Conservation (phyloP, 2,888 invertebrate species). For the Panzeria rudis region DNA sequence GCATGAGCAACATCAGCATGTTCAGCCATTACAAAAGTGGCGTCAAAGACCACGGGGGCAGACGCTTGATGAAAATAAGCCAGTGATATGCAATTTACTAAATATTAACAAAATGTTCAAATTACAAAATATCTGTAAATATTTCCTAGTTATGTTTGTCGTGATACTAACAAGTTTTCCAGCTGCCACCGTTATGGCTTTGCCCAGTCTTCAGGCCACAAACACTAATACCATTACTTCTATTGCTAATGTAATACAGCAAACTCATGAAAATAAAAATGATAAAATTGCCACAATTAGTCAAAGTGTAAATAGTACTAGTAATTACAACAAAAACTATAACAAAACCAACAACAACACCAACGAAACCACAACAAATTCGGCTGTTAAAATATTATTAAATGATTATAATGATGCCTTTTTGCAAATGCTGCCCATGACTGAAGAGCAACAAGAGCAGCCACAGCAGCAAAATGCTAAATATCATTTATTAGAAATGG, state of each 20-base stretch:
- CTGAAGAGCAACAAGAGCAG: constrained; percentile 51
- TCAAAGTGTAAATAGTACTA: constrained; percentile 76
- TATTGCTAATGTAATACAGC: constrained; percentile 28
- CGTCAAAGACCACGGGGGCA: constrained; percentile 72
- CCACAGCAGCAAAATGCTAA: constrained; percentile 49
- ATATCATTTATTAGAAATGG: constrained; percentile 42
- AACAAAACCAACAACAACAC: constrained; percentile 61
- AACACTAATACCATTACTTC: constrained; percentile 47
- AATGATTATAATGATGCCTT: constrained; percentile 78
- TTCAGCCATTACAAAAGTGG: constrained; percentile 71
- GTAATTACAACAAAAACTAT: constrained; percentile 66
- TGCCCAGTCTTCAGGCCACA: constrained; percentile 58
- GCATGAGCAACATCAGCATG: constrained; percentile 47
- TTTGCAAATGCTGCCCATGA: constrained; percentile 60
- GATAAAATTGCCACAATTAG: constrained; percentile 72
- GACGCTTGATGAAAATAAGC: constrained; percentile 36
- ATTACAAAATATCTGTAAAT: constrained; percentile 73
- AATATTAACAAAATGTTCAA: constrained; percentile 64
- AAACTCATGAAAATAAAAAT: constrained; percentile 40
- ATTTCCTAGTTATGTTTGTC: constrained; percentile 73
- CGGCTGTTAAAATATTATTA: constrained; percentile 76
- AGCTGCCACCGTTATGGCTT: constrained; percentile 64
- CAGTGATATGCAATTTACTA: constrained; percentile 69
- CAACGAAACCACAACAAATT: constrained; percentile 69
- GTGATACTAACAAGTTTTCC: constrained; percentile 67